Evolutionary conservation across 1,140 invertebrate genomes (phyloP).

Genomic region (Triops cancriformis): DNA sequence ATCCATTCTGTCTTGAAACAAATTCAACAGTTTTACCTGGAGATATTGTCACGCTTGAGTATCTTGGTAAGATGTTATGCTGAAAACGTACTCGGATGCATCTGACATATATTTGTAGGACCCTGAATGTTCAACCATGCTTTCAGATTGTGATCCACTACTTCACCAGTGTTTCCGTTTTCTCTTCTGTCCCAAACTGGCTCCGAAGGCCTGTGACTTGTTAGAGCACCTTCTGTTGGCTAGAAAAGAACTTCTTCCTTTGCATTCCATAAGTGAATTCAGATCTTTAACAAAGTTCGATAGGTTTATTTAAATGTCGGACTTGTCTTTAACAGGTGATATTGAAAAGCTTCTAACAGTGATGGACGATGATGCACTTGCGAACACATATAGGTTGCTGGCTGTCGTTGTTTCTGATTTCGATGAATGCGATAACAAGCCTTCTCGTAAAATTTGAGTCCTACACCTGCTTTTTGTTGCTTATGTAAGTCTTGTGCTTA

Average conservation of each 20-base stretch:
- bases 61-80: background rate
- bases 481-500: background rate
- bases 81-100: background rate
- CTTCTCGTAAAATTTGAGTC: conserved; percentile 21
- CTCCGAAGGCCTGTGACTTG: conserved; percentile 23
- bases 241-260: conserved; percentile 22
- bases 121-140: conserved; percentile 20
- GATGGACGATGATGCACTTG: conserved; percentile 23
- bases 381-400: conserved; percentile 20
- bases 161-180: conserved; percentile 26
- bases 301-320: background rate
- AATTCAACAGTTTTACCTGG: conserved; percentile 22
- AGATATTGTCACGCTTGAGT: conserved; percentile 18
- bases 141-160: conserved; percentile 21
- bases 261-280: conserved; percentile 20
- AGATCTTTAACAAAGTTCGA: background rate
- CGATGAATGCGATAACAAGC: conserved; percentile 25
- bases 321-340: background rate
- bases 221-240: conserved; percentile 23
- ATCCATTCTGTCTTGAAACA: conserved; percentile 16
- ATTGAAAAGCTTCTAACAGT: conserved; percentile 15
- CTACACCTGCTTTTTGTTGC: background rate
- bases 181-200: conserved; percentile 14
- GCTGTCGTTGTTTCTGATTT: conserved; percentile 23
- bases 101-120: background rate